Conservation (phyloP, 2,797 vertebrate species). For the Parauchenoglanis punctatus region DNA sequence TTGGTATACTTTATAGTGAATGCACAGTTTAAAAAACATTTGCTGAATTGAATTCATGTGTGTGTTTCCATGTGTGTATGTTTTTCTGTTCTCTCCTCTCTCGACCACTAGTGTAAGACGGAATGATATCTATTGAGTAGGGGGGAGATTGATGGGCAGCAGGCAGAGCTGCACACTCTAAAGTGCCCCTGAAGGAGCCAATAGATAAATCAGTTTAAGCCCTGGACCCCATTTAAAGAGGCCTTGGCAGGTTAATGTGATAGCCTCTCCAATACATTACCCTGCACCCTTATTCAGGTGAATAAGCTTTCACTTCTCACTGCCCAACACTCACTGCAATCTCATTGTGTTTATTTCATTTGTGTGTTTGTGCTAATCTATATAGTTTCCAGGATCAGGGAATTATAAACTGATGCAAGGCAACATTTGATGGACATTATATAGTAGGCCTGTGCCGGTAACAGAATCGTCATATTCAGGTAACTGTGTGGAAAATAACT, state of each 20-base stretch:
- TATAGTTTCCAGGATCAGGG: slow-evolving; percentile 45
- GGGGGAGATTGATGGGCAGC: slow-evolving; percentile 76
- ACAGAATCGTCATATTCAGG: neutral
- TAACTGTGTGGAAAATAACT: slow-evolving; percentile 12
- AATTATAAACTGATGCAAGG: slow-evolving; percentile 41
- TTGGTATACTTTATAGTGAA: neutral
- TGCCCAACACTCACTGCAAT: slow-evolving; percentile 54
- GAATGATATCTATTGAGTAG: slow-evolving; percentile 51
- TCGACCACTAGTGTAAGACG: slow-evolving; percentile 23
- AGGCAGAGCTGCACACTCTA: slow-evolving; percentile 74
- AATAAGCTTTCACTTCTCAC: slow-evolving; percentile 49
- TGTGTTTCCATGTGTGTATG: slow-evolving; percentile 59
- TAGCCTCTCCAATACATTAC: slow-evolving; percentile 59
- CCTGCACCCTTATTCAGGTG: slow-evolving; percentile 56
- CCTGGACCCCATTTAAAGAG: slow-evolving; percentile 61
- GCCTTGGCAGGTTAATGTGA: slow-evolving; percentile 60
- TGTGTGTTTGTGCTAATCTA: slow-evolving; percentile 35
- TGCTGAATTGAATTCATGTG: neutral
- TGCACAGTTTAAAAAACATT: slow-evolving; percentile 4
- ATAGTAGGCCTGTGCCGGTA: neutral
- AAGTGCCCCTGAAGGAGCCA: slow-evolving; percentile 84
- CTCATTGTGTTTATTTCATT: slow-evolving; percentile 57
- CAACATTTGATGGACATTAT: slow-evolving; percentile 26
- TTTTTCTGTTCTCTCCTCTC: slow-evolving; percentile 6
- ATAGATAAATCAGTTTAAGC: slow-evolving; percentile 84